Percentiles rank a stretch among this genome's conserved stretches.
Conservation (phyloP, 2,113 vertebrate species). For the Cyrtonyx montezumae region DNA sequence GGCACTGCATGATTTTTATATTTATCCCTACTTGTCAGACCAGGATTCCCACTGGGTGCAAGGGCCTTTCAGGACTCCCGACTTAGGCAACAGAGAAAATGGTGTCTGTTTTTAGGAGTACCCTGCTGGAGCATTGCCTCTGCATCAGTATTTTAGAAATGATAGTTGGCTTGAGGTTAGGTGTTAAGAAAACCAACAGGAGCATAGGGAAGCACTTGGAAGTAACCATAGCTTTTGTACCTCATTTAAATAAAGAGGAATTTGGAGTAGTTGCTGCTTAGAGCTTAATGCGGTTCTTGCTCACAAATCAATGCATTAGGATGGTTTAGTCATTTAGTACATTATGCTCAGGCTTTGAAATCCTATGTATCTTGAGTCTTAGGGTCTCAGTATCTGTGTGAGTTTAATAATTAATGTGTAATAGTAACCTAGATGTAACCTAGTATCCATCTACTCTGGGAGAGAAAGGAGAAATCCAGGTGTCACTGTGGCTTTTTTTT, state of each 20-base stretch:
- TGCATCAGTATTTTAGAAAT: background rate
- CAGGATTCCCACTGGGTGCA: background rate
- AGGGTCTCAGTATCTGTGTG: background rate
- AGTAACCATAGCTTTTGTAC: background rate
- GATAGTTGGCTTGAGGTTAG: background rate
- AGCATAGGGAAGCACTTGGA: background rate
- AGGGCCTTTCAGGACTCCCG: background rate
- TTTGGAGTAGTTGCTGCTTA: background rate
- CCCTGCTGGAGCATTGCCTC: background rate
- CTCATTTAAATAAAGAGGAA: background rate
- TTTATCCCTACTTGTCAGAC: slow-evolving; percentile 27
- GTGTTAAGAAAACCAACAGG: background rate
- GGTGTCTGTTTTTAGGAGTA: background rate
- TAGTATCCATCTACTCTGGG: background rate
- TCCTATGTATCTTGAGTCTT: background rate
- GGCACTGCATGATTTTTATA: slow-evolving; percentile 28
- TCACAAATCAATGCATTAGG: background rate
- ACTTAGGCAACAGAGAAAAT: background rate
- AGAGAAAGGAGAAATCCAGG: accelerated
- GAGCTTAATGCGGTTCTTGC: background rate
- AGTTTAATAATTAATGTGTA: background rate
- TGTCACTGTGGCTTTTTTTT: background rate
- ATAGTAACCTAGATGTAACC: background rate
- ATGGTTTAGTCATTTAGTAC: background rate
- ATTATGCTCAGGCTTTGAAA: background rate